Conservation (phyloP, 2,888 invertebrate genomes). For the Trissolcus japonicus region DNA sequence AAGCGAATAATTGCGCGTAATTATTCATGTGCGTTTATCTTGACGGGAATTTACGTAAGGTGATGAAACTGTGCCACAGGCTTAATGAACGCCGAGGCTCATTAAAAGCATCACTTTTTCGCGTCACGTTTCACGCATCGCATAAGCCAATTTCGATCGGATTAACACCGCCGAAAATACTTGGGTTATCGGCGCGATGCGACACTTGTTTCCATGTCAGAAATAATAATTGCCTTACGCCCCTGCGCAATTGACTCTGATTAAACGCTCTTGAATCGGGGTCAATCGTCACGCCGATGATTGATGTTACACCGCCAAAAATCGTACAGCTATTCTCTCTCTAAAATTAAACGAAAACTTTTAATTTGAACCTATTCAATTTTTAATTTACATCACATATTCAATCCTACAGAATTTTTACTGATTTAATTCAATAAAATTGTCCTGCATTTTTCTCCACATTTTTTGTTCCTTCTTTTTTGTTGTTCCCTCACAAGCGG, state of each 20-base stretch:
- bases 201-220: constrained; percentile 43
- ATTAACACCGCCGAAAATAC: constrained; percentile 37
- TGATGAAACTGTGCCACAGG: constrained; percentile 15
- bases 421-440: too few species aligned
- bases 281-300: constrained; percentile 24
- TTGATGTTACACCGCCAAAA: background rate
- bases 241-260: constrained; percentile 45
- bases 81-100: constrained; percentile 30
- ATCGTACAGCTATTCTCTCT: background rate
- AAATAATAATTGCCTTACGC: constrained; percentile 48
- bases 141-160: constrained; percentile 37
- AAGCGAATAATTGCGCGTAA: constrained; percentile 22
- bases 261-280: constrained; percentile 34
- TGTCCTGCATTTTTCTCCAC: background rate
- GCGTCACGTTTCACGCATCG: constrained; percentile 36
- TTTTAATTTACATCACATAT: too few species aligned
- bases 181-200: constrained; percentile 19
- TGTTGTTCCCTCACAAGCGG: too few species aligned
- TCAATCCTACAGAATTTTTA: too few species aligned
- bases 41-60: constrained; percentile 17
- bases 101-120: constrained; percentile 32
- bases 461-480: background rate
- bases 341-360: too few species aligned
- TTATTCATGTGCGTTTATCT: constrained; percentile 18
- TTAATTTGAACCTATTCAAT: too few species aligned